Percentiles rank a stretch among this genome's conserved stretches.
These are phyloP conservation scores for Phyllotreta cruciferae DNA, from an alignment of 2,888 invertebrate genomes.

Conservation along the genomic window DNA sequence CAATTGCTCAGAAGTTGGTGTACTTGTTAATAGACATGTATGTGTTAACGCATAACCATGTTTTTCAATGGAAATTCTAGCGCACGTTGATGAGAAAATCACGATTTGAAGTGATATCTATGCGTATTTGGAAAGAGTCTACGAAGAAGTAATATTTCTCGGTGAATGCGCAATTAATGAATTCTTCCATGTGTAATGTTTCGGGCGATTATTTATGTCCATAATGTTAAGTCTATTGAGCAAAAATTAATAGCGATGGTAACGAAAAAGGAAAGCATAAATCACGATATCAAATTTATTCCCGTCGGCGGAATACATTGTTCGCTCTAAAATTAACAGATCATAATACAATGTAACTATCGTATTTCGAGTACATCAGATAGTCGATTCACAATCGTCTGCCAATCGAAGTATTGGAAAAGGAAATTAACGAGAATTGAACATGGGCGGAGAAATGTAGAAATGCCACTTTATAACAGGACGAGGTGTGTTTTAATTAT, in stretches of 20 bases:
- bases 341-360: slow-evolving; percentile 9
- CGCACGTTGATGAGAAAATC: background rate
- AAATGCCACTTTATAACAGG: slow-evolving; percentile 4
- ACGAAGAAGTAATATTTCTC: too few relatives aligned
- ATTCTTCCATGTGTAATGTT: too few relatives aligned
- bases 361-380: slow-evolving; percentile 8
- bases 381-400: slow-evolving; percentile 8
- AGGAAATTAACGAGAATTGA: slow-evolving; percentile 15
- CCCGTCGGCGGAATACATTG: background rate
- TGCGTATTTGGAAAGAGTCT: too few relatives aligned
- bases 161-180: too few relatives aligned
- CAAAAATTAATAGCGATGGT: too few relatives aligned
- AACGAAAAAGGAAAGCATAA: too few relatives aligned
- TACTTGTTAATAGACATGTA: background rate
- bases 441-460: slow-evolving; percentile 12
- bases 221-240: too few relatives aligned
- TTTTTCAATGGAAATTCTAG: background rate
- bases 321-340: slow-evolving; percentile 4
- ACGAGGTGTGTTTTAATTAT: slow-evolving; percentile 11
- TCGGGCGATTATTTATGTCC: too few relatives aligned
- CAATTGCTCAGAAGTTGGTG: slow-evolving; percentile 13
- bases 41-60: background rate
- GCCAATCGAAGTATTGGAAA: slow-evolving; percentile 8
- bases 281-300: background rate
- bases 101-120: background rate